Evolutionary conservation across 2,113 vertebrate species (phyloP), one percentile per base, ranked within the genome.

Genomic region (Gnathonemus echidnorhynchus): DNA sequence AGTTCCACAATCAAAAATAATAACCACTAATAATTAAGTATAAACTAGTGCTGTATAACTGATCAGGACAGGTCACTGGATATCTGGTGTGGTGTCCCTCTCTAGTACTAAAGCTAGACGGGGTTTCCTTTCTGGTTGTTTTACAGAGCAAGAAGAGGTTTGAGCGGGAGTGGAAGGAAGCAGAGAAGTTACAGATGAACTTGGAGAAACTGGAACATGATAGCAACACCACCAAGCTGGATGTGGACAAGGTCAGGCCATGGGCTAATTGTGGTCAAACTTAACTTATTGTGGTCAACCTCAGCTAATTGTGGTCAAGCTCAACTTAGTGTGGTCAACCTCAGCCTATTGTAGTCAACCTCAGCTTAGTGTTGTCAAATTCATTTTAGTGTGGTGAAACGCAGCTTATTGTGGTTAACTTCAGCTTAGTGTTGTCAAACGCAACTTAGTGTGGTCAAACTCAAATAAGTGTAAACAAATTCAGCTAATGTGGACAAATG

Each of bases 141-240:
- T 94, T 92, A 90, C 93, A 99, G 98, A 99, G 98, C 94, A 99
- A 99, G 94, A 99, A 96, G 96, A 99, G 98, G 95, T 99, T 99
- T 95, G 98, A 99, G 94, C 96, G 98, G 90, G 98, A 99, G 93
- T 99, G 98, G 93, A 97, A 91, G 95, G 98, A 99, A 94, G 97
- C 98, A 2, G 98, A 99, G 95, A 99, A 99, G 91, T 97, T 97
- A 85, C 98, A 99, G 92, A 93, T 98, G 53, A 95, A 95, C 93
- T 99, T 96, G 0, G 98, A 99, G 88, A 97, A 96, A 92, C 92
- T 99, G 93, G 98, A 99, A 93, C 99, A 97, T 3, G 98, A 99
- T 94, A 97, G 96, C 90, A 99, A 99, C 83, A 98, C 98, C 0
- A 99, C 98, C 89, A 99, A 99, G 91, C 98, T 97, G 0, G 98